A percentile compares a stretch with the other conserved stretches of the same genome.
phyloP scores from a whole-genome alignment of 2,113 vertebrate species.

The Madoqua kirkii region DNA sequence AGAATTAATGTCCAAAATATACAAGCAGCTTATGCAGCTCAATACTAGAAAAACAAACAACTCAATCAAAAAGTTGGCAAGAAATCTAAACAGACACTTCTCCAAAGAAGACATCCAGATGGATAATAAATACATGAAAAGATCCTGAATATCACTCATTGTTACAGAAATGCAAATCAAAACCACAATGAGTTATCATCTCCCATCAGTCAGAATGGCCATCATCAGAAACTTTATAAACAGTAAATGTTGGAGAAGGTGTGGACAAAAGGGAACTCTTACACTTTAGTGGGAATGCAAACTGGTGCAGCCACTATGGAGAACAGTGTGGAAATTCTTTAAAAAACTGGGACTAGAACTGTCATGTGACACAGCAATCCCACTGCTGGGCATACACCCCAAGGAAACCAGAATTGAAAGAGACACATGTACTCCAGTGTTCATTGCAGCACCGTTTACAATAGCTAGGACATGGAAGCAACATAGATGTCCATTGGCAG shows the following conservation, averaged over 20 bases:
- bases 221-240: not conserved
- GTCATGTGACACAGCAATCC: not conserved
- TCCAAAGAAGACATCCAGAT: not conserved
- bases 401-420: not conserved
- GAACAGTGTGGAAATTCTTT: not conserved
- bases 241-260: not conserved
- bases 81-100: not conserved
- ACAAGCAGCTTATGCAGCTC: not conserved
- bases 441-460: not conserved
- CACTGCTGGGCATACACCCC: not conserved
- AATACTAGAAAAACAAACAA: not conserved
- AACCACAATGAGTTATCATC: not conserved
- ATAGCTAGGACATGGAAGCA: not conserved
- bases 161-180: not conserved
- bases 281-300: not conserved
- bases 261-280: not conserved
- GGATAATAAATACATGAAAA: not conserved
- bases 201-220: not conserved
- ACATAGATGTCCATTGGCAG: not conserved
- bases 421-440: not conserved
- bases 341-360: not conserved
- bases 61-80: not conserved
- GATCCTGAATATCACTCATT: not conserved
- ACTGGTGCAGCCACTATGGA: not conserved
- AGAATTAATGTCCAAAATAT: not conserved